Base-by-base conservation (phyloP, 2,888 invertebrate genomes). In the Creontiades dilutus region DNA sequence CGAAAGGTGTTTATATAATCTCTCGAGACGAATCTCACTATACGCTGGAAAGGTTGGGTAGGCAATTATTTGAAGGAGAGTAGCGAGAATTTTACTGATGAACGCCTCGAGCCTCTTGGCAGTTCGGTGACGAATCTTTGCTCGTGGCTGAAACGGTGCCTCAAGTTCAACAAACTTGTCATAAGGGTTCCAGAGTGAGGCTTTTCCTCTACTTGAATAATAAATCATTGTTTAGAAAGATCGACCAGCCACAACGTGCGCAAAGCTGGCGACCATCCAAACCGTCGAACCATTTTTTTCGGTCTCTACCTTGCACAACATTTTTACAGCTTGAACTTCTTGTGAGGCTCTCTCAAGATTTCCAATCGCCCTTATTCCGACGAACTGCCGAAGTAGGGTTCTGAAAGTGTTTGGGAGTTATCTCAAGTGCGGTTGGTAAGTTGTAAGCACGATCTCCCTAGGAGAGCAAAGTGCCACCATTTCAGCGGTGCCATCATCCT, bases 151-250 rank as follows among this genome's bases (percentile, higher is more conserved):
- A 46, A 78, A 76, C 46, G 28, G 37, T 13, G 78, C 46, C 37
- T 37, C n/a, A 47, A 37, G 78, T 78, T 78, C 78, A 78, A 78
- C 78, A 78, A 46, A 78, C 46, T 28, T 78, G 78, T 78, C 78
- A 47, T 47, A 16, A n/a, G 46, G 2, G n/a, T 9, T 78, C 23
- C 13, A 12, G 14, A 16, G 19, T 14, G 78, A 76, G 46, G 28
- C 13, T 14, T 76, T 46, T 46, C 16, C 13, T 78, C 46, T 23
- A 28, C 46, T 46, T 19, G 46, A 19, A 78, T 46, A 75, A 75
- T 75, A 28, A 78, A 46, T 78, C 78, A 78, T 78, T 78, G 78
- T 46, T 78, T 16, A 14, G 46, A 12, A 16, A 46, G 78, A 78
- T 78, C 7, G 16, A 46, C n/a, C 47, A 78, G 37, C n/a, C 37